These are phyloP conservation scores for Aegotheles bennettii DNA, from an alignment of 2,113 vertebrate genomes.

Conservation along the genomic window DNA sequence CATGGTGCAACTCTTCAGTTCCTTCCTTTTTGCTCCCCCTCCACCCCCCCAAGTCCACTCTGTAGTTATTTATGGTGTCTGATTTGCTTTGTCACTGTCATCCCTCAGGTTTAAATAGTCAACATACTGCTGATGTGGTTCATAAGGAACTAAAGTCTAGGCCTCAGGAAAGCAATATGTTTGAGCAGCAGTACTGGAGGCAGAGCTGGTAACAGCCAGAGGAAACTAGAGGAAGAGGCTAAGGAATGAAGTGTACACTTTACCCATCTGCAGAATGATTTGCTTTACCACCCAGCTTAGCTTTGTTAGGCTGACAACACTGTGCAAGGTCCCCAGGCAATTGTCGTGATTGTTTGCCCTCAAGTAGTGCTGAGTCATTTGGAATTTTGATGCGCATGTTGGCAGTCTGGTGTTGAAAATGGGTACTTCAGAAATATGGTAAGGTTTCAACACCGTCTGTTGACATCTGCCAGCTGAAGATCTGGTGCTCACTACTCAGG, in stretches of 20 bases:
- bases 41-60: background rate
- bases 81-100: background rate
- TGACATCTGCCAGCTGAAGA: background rate
- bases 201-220: background rate
- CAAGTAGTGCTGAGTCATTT: background rate
- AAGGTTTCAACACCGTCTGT: background rate
- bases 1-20: background rate
- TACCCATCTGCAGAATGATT: background rate
- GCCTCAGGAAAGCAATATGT: background rate
- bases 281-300: background rate
- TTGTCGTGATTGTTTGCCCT: background rate
- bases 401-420: background rate
- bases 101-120: background rate
- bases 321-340: background rate
- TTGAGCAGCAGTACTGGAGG: background rate
- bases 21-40: background rate
- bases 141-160: background rate
- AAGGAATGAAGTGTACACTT: background rate
- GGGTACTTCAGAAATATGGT: background rate
- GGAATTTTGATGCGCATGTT: background rate
- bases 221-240: background rate
- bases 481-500: background rate
- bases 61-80: background rate
- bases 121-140: background rate
- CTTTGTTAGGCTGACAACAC: background rate